Percentiles rank a stretch among this genome's conserved stretches.
Conservation (phyloP, 1,140 invertebrate genomes). For the Dendroctonus valens region DNA sequence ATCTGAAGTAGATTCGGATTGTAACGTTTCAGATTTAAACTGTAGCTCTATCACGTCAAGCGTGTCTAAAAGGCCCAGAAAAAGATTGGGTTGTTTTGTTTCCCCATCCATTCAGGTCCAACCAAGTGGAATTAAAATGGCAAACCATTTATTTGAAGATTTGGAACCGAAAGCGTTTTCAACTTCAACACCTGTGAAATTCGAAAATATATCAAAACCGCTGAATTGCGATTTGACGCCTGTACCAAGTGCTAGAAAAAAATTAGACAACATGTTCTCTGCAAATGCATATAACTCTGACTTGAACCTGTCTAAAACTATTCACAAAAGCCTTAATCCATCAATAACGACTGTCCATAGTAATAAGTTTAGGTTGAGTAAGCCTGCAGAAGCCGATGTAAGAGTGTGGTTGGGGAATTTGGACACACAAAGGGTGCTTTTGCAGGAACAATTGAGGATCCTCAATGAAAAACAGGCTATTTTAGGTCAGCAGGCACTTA, state of each 20-base stretch:
- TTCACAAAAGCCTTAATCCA: background rate
- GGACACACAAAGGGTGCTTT: slow-evolving; percentile 17
- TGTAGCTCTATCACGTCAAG: no score
- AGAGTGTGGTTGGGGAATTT: slow-evolving; percentile 30
- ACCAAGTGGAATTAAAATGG: slow-evolving; percentile 27
- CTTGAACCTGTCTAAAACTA: background rate
- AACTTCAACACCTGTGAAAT: slow-evolving; percentile 21
- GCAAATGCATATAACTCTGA: background rate
- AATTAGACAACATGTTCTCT: background rate
- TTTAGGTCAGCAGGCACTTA: slow-evolving; percentile 22
- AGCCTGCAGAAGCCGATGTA: slow-evolving; percentile 26
- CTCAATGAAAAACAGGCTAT: slow-evolving; percentile 25
- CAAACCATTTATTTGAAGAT: slow-evolving; percentile 41
- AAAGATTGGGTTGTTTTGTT: slow-evolving; percentile 30
- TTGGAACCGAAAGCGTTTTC: slow-evolving; percentile 15
- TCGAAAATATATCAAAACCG: slow-evolving; percentile 7
- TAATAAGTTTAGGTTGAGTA: slow-evolving; percentile 10
- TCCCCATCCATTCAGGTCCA: slow-evolving; percentile 29
- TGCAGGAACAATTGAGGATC: slow-evolving; percentile 36
- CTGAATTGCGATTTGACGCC: slow-evolving; percentile 23
- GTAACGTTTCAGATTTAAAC: background rate
- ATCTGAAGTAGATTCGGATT: slow-evolving; percentile 11
- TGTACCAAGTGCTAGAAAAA: slow-evolving; percentile 21
- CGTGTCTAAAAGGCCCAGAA: slow-evolving; percentile 11
- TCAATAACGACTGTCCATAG: slow-evolving; percentile 2